Conservation (phyloP, 2,797 vertebrate genomes). For the Xyrichtys novacula region DNA sequence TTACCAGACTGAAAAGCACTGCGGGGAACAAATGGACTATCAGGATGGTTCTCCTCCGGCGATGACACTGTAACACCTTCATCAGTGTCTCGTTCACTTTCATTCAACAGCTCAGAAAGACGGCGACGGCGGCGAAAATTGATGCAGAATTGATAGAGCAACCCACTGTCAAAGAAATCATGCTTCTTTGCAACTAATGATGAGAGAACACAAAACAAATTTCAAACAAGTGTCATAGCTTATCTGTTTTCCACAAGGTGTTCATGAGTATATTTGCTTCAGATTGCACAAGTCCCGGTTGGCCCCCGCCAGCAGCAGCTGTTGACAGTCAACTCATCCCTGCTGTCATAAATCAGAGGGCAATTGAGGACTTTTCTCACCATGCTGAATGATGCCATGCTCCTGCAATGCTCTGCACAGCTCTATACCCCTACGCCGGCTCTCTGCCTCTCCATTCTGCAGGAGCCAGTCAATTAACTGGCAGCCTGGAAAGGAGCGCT, state of each 20-base stretch:
- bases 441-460: constrained; percentile 86
- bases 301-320: constrained; percentile 15
- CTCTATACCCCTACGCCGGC: constrained; percentile 84
- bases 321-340: constrained; percentile 6
- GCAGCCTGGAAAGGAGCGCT: constrained; percentile 87
- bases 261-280: constrained; percentile 21
- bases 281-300: constrained; percentile 33
- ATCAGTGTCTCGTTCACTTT: constrained; percentile 68
- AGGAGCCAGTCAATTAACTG: constrained; percentile 91
- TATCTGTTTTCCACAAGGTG: constrained; percentile 1
- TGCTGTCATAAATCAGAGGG: constrained; percentile 24
- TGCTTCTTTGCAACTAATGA: constrained; percentile 85
- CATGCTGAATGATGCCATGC: constrained; percentile 90
- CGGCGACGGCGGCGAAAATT: constrained; percentile 87
- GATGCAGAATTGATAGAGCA: constrained; percentile 91
- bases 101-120: constrained; percentile 86
- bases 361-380: constrained; percentile 73
- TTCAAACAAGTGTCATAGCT: constrained; percentile 1
- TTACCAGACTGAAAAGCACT: constrained; percentile 87
- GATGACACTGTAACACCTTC: constrained; percentile 38
- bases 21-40: constrained; percentile 87
- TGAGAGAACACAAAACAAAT: constrained; percentile 36
- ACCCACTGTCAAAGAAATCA: constrained; percentile 89
- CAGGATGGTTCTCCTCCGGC: constrained; percentile 79
- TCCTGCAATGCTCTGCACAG: constrained; percentile 87